A percentile compares a stretch with the other conserved stretches of the same genome.
Evolutionary conservation across 2,888 invertebrate species (phyloP).

Genomic region (Holacanthella duospinosa): DNA sequence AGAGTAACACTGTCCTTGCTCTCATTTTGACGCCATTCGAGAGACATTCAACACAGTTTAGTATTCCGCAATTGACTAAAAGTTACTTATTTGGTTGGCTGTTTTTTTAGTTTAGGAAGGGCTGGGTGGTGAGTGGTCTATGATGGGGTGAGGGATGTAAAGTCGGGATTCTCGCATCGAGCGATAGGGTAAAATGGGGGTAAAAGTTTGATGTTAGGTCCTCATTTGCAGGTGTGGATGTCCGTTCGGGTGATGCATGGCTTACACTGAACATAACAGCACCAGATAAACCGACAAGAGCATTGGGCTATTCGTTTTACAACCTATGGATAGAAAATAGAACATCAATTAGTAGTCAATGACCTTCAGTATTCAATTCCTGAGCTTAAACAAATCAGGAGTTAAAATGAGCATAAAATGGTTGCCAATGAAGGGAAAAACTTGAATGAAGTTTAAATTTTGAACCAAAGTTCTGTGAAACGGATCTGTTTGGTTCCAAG

Average conservation of each 20-base stretch:
- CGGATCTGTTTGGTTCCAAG: neutral
- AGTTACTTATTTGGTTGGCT: too few species aligned
- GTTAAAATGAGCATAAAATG: too few species aligned
- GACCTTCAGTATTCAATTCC: neutral
- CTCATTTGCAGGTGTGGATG: constrained; percentile 44
- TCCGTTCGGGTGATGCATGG: constrained; percentile 44
- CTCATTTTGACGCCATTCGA: too few species aligned
- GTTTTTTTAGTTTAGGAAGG: too few species aligned
- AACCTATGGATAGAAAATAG: constrained; percentile 38
- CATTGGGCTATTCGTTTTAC: constrained; percentile 44
- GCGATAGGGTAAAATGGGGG: constrained; percentile 9
- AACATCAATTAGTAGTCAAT: neutral
- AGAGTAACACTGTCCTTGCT: too few species aligned
- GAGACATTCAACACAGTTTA: too few species aligned
- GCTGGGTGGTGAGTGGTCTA: neutral
- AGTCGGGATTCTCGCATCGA: too few species aligned
- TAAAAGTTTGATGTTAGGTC: too few species aligned
- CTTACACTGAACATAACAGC: constrained; percentile 45
- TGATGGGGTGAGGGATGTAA: constrained; percentile 19
- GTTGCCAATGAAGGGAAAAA: too few species aligned
- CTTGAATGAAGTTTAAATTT: too few species aligned
- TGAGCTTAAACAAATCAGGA: too few species aligned
- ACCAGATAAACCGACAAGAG: constrained; percentile 46
- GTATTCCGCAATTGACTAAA: too few species aligned
- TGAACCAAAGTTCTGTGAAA: neutral